phyloP scores from a whole-genome alignment of 2,113 vertebrate genomes.

The Garra rufa region DNA sequence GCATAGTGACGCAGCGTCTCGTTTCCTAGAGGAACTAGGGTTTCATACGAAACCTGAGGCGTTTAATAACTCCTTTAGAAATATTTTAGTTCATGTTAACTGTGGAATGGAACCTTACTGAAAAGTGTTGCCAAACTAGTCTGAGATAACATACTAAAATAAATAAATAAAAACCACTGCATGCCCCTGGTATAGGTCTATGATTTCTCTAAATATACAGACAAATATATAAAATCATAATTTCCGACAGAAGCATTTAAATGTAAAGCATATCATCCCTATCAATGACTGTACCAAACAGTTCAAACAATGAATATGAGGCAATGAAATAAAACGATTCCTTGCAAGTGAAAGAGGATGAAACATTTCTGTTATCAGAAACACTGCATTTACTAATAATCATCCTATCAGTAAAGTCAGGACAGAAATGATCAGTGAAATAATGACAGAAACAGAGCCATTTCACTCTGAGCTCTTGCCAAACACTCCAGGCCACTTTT shows the following conservation, averaged over 20 bases:
- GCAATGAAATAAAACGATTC: background rate
- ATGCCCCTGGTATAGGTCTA: background rate
- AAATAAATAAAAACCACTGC: background rate
- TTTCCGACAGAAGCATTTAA: background rate
- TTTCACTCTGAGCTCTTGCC: slow-evolving; percentile 38
- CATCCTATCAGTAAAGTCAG: slow-evolving; percentile 18
- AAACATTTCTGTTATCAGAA: slow-evolving; percentile 48
- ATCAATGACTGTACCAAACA: background rate
- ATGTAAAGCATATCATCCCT: background rate
- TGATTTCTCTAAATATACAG: background rate
- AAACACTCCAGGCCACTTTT: slow-evolving; percentile 54
- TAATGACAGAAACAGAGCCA: slow-evolving; percentile 3
- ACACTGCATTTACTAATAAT: background rate
- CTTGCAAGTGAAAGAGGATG: background rate
- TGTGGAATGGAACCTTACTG: background rate
- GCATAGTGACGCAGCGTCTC: too few relatives aligned
- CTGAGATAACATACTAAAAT: background rate
- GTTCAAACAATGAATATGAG: background rate
- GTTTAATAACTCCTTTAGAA: background rate
- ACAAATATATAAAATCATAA: background rate
- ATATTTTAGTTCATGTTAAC: background rate
- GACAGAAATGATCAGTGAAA: slow-evolving; percentile 15
- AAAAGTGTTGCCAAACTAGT: background rate
- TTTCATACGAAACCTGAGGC: too few relatives aligned
- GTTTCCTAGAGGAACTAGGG: too few relatives aligned